Evolutionary conservation across 2,113 vertebrate species (phyloP).

Genomic region (Epinephelus moara): DNA sequence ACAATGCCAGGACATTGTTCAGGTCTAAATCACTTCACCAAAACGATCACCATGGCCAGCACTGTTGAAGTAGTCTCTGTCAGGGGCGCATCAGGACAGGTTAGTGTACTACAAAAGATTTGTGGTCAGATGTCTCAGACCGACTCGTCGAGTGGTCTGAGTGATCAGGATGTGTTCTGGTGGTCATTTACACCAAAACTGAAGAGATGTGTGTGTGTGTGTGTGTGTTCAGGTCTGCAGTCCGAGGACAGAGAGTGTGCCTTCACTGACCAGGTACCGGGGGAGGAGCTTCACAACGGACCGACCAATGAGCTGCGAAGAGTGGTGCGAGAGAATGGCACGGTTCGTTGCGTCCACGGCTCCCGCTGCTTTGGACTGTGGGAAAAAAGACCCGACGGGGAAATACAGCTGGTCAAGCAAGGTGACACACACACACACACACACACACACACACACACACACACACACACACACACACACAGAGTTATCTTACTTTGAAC

Average conservation of each 20-base stretch:
- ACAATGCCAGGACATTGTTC: background rate
- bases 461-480: background rate
- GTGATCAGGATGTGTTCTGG: too few species aligned
- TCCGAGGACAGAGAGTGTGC: conserved; percentile 72
- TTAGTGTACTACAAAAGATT: too few species aligned
- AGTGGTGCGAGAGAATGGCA: conserved; percentile 69
- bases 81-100: too few species aligned
- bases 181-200: too few species aligned
- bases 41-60: too few species aligned
- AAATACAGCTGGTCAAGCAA: conserved; percentile 75
- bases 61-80: too few species aligned
- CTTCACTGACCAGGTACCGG: conserved; percentile 53
- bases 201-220: too few species aligned
- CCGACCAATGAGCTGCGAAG: conserved; percentile 53
- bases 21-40: background rate
- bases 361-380: conserved; percentile 80
- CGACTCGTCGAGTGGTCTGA: too few species aligned
- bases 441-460: background rate
- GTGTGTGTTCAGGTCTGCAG: conserved; percentile 66
- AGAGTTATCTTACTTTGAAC: background rate
- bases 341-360: conserved; percentile 71
- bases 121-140: too few species aligned
- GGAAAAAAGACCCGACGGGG: conserved; percentile 69
- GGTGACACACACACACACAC: conserved; percentile 65
- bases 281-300: conserved; percentile 44